phyloP scores from a whole-genome alignment of 2,797 vertebrate genomes.

The Rhinoraja longicauda region DNA sequence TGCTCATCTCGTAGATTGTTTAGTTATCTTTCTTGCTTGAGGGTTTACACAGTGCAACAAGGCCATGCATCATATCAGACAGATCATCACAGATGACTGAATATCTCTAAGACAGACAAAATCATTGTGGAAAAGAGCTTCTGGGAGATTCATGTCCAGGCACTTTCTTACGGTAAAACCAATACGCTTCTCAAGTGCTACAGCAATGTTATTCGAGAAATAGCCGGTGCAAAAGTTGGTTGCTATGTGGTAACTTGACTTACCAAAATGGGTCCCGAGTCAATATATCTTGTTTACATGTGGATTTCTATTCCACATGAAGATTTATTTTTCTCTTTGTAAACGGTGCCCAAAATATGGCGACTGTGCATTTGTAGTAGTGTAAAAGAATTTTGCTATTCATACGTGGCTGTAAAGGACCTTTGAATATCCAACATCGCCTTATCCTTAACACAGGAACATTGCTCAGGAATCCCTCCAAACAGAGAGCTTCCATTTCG shows the following conservation, averaged over 20 bases:
- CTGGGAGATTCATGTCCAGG: not conserved
- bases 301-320: not conserved
- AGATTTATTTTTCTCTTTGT: too few relatives aligned
- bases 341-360: too few relatives aligned
- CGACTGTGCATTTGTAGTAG: too few relatives aligned
- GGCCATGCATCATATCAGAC: slow-evolving; percentile 26
- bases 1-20: not conserved
- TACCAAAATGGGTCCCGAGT: not conserved
- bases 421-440: not conserved
- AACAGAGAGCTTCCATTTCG: not conserved
- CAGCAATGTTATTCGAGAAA: not conserved
- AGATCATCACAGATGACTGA: slow-evolving; percentile 16
- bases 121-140: not conserved
- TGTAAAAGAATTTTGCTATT: too few relatives aligned
- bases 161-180: not conserved
- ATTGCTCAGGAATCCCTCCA: not conserved
- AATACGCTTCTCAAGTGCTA: not conserved
- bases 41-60: slow-evolving; percentile 7
- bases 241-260: not conserved
- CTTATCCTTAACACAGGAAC: not conserved
- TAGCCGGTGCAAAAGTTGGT: not conserved
- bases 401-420: too few relatives aligned
- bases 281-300: not conserved
- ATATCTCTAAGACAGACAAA: not conserved
- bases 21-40: not conserved